These are phyloP conservation scores for Oncorhynchus tshawytscha DNA, from an alignment of 2,113 vertebrate species.

Conservation along the genomic window DNA sequence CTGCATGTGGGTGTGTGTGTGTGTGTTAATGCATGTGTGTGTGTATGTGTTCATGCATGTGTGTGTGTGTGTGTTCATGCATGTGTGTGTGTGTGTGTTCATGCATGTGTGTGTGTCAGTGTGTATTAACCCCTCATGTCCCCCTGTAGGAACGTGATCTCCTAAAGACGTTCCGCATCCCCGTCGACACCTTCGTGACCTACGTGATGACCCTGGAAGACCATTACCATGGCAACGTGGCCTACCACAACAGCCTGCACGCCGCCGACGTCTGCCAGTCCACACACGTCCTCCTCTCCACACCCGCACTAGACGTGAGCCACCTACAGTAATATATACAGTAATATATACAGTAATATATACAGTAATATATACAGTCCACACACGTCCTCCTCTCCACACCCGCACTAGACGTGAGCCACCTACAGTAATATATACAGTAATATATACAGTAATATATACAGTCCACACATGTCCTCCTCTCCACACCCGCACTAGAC, in stretches of 20 bases:
- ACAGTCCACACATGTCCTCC: no score
- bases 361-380: conserved; percentile 73
- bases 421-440: neutral
- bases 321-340: neutral
- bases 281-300: conserved; percentile 85
- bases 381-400: conserved; percentile 87
- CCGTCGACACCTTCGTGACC: conserved; percentile 81
- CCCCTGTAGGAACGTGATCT: conserved; percentile 76
- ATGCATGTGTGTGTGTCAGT: neutral
- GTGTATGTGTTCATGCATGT: neutral
- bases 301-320: conserved; percentile 82
- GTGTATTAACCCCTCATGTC: neutral
- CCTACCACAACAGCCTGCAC: conserved; percentile 85
- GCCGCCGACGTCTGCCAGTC: conserved; percentile 85
- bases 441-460: no score
- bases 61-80: neutral
- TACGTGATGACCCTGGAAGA: conserved; percentile 89
- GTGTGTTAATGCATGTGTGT: neutral
- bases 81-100: neutral
- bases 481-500: no score
- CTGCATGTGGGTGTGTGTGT: no score
- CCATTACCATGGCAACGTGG: conserved; percentile 85
- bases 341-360: no score
- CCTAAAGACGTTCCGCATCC: conserved; percentile 89
- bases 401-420: conserved; percentile 80